Evolutionary conservation across 2,797 vertebrate genomes (phyloP).

Genomic region (Gymnothorax javanicus): DNA sequence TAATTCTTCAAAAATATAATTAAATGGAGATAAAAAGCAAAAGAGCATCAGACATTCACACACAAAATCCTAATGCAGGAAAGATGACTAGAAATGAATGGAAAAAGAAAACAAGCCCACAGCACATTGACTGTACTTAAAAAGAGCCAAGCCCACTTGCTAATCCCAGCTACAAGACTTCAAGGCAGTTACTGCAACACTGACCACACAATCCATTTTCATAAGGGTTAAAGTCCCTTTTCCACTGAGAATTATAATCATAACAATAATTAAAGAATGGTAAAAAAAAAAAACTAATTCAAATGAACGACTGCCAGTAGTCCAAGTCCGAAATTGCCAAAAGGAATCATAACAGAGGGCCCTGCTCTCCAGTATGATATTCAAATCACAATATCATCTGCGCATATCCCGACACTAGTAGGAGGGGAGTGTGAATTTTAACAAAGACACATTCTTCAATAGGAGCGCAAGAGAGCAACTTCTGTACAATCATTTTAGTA

Average conservation of each 20-base stretch:
- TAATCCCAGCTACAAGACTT: too few species aligned
- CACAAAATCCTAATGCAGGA: neutral
- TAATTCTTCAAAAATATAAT: neutral
- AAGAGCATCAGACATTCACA: neutral
- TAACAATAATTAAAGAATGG: neutral
- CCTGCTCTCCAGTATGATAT: neutral
- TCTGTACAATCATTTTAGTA: neutral
- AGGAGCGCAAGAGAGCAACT: neutral
- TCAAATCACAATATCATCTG: neutral
- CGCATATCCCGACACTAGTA: neutral
- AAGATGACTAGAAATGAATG: neutral
- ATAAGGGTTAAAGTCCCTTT: neutral
- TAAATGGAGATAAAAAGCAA: neutral
- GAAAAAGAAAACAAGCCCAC: constrained; percentile 30
- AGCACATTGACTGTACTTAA: constrained; percentile 27
- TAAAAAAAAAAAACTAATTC: neutral
- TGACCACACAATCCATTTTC: neutral
- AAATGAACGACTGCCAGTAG: neutral
- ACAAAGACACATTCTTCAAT: neutral
- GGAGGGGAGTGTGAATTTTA: neutral
- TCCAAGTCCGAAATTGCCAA: neutral
- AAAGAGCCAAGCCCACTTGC: neutral
- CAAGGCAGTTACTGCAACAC: neutral
- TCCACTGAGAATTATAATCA: neutral
- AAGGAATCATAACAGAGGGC: neutral